Percentiles rank a stretch among this genome's conserved stretches.
phyloP scores from a whole-genome alignment of 2,113 vertebrate species.

The Spea multiplicata region DNA sequence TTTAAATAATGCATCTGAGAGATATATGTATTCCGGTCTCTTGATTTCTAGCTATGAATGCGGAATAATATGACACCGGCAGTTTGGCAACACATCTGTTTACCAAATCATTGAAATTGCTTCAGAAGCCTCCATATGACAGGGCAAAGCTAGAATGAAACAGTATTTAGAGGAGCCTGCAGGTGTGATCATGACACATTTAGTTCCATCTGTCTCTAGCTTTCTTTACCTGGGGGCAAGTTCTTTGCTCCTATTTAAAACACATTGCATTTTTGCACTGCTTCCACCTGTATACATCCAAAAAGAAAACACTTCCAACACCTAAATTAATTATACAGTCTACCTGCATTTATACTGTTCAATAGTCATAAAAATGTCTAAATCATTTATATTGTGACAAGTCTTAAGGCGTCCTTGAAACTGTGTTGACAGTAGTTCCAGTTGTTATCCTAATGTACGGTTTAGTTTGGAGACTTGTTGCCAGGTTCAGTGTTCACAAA shows the following conservation, averaged over 20 bases:
- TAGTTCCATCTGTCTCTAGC: conserved; percentile 34
- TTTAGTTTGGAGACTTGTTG: too few species aligned
- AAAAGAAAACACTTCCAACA: too few species aligned
- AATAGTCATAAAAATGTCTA: too few species aligned
- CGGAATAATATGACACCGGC: conserved; percentile 1
- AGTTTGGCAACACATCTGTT: conserved; percentile 41
- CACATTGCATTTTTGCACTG: neutral
- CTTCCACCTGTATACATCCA: too few species aligned
- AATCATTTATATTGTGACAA: too few species aligned
- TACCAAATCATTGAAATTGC: conserved; percentile 43
- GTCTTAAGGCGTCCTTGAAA: too few species aligned
- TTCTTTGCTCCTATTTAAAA: conserved; percentile 35
- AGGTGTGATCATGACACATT: conserved; percentile 49
- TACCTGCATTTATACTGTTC: too few species aligned
- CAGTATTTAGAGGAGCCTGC: conserved; percentile 37
- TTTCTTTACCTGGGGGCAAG: conserved; percentile 19
- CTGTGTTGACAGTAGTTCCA: too few species aligned
- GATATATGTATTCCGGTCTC: conserved; percentile 47
- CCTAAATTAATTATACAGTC: too few species aligned
- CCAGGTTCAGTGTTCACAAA: too few species aligned
- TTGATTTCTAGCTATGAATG: conserved; percentile 48
- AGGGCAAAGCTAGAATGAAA: conserved; percentile 40
- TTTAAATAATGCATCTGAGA: conserved; percentile 36
- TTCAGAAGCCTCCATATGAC: conserved; percentile 19
- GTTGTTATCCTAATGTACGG: too few species aligned